Percentiles rank a stretch among this genome's conserved stretches.
These are phyloP conservation scores for Bambusicola thoracicus DNA, from an alignment of 2,113 vertebrate species.

Conservation along the genomic window DNA sequence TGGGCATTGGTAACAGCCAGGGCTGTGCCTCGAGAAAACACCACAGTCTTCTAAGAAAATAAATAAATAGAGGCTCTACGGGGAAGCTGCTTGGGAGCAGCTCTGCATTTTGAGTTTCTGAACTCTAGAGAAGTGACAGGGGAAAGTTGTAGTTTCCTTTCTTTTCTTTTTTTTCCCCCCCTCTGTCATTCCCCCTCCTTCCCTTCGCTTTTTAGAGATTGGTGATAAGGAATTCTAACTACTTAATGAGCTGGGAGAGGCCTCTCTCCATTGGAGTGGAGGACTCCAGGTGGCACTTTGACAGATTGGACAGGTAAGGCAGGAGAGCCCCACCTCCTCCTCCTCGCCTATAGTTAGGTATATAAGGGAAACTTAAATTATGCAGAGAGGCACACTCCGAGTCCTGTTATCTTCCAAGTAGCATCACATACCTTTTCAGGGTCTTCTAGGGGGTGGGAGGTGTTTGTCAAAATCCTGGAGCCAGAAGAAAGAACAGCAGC, in stretches of 20 bases:
- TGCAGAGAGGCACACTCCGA: constrained; percentile 82
- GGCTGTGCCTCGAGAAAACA: not conserved
- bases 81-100: not conserved
- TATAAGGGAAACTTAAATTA: constrained; percentile 92
- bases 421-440: constrained; percentile 76
- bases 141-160: constrained; percentile 73
- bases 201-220: constrained; percentile 77
- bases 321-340: constrained; percentile 84
- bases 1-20: not conserved
- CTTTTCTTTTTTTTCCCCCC: not conserved
- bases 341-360: constrained; percentile 84
- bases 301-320: constrained; percentile 94
- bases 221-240: constrained; percentile 88
- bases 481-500: constrained; percentile 96
- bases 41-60: not conserved
- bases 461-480: constrained; percentile 94
- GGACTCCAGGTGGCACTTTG: constrained; percentile 90
- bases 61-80: not conserved
- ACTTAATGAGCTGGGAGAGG: constrained; percentile 86
- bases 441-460: constrained; percentile 86
- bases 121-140: constrained; percentile 66
- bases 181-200: not conserved
- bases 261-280: constrained; percentile 85
- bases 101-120: constrained; percentile 32
- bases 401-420: constrained; percentile 84